These are phyloP conservation scores for Periophthalmus modestus DNA, from an alignment of 2,113 vertebrate genomes.

Conservation along the genomic window DNA sequence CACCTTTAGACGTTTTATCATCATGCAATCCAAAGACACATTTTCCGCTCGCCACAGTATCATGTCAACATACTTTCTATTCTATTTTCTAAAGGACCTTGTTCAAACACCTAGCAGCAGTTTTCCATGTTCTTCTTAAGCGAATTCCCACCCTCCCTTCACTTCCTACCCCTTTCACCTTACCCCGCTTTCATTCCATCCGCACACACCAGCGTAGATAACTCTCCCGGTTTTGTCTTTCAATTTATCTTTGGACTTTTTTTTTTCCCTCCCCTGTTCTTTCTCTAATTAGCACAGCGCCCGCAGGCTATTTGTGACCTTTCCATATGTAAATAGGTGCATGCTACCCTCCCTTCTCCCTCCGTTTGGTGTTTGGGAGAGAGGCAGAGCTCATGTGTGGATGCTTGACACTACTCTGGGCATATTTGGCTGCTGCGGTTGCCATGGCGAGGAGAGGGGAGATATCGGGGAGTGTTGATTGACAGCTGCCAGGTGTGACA, in stretches of 20 bases:
- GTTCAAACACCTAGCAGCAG: background rate
- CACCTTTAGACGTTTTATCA: background rate
- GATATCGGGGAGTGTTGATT: slow-evolving; percentile 65
- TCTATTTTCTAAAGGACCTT: background rate
- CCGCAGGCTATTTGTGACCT: slow-evolving; percentile 82
- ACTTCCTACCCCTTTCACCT: slow-evolving; percentile 60
- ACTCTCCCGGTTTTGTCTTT: slow-evolving; percentile 70
- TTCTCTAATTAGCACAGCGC: slow-evolving; percentile 81
- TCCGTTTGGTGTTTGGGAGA: slow-evolving; percentile 34
- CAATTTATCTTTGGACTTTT: slow-evolving; percentile 76
- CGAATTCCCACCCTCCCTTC: background rate
- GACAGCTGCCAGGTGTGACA: slow-evolving; percentile 81
- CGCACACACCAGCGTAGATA: slow-evolving; percentile 52
- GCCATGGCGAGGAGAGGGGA: slow-evolving; percentile 19
- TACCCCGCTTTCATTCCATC: slow-evolving; percentile 55
- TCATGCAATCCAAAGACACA: background rate
- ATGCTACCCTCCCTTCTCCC: slow-evolving; percentile 61
- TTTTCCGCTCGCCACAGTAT: background rate
- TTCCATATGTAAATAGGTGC: slow-evolving; percentile 81
- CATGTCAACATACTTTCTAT: background rate
- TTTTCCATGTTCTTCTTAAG: background rate
- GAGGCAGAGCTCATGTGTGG: slow-evolving; percentile 58
- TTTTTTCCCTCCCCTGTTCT: slow-evolving; percentile 46
- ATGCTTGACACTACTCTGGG: slow-evolving; percentile 71
- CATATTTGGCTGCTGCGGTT: slow-evolving; percentile 72